phyloP scores from a whole-genome alignment of 2,888 invertebrate genomes.

The Unio delphinus region DNA sequence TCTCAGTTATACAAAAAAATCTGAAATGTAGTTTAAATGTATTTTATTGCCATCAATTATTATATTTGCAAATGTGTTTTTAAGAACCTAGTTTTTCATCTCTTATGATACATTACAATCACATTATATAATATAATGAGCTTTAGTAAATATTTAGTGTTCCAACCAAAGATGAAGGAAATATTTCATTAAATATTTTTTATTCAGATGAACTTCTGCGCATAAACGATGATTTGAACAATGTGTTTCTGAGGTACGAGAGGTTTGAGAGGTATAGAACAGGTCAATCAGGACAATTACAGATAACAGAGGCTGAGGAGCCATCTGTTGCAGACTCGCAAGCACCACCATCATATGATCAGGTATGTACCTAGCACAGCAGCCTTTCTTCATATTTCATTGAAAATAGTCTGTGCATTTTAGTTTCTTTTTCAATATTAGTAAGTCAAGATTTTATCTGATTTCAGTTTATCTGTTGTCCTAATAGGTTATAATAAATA shows the following conservation, averaged over 20 bases:
- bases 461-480: no score
- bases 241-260: conserved; percentile 87
- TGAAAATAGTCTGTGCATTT: no score
- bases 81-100: no score
- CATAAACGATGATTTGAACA: conserved; percentile 96
- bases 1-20: no score
- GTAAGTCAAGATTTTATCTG: no score
- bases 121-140: not conserved
- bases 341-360: conserved; percentile 60
- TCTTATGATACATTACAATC: not conserved
- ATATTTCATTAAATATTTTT: conserved; percentile 6
- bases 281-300: conserved; percentile 52
- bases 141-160: no score
- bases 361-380: conserved; percentile 28
- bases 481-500: no score
- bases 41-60: no score
- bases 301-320: conserved; percentile 30
- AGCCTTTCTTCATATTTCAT: not conserved
- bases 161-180: not conserved
- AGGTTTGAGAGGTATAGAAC: conserved; percentile 69
- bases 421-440: no score
- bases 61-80: no score
- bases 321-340: conserved; percentile 34
- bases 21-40: no score
- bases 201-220: conserved; percentile 86